Conservation (phyloP, 2,797 vertebrate genomes). For the Pseudotriccus pelzelni region DNA sequence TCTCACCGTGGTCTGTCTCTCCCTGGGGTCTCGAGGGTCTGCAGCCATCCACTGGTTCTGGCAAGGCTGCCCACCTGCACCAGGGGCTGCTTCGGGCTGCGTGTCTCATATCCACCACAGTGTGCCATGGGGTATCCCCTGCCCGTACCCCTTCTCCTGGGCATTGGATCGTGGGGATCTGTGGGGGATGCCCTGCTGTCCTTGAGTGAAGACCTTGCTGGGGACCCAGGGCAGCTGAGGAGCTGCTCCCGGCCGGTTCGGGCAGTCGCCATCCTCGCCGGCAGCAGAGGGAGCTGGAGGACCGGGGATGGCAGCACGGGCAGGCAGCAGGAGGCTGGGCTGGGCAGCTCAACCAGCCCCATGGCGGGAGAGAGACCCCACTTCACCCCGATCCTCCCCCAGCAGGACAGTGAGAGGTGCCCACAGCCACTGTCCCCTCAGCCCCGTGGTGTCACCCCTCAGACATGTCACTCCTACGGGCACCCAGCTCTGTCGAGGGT, state of each 20-base stretch:
- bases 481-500: fast-evolving
- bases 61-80: not conserved
- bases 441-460: not conserved
- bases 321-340: not conserved
- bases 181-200: not conserved
- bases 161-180: fast-evolving
- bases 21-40: not conserved
- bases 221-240: fast-evolving
- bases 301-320: constrained; percentile 15
- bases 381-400: not conserved
- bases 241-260: not conserved
- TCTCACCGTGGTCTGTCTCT: fast-evolving
- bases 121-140: not conserved
- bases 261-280: not conserved
- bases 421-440: not conserved
- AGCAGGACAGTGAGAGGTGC: not conserved
- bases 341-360: not conserved
- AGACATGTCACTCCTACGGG: fast-evolving
- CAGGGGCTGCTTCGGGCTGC: not conserved
- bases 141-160: not conserved
- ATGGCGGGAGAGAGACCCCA: fast-evolving
- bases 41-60: not conserved
- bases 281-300: constrained; percentile 74
- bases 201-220: not conserved
- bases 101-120: fast-evolving